A percentile compares a stretch with the other conserved stretches of the same genome.
Evolutionary conservation across 2,797 vertebrate species (phyloP).

Genomic region (Ambastaia sidthimunki): DNA sequence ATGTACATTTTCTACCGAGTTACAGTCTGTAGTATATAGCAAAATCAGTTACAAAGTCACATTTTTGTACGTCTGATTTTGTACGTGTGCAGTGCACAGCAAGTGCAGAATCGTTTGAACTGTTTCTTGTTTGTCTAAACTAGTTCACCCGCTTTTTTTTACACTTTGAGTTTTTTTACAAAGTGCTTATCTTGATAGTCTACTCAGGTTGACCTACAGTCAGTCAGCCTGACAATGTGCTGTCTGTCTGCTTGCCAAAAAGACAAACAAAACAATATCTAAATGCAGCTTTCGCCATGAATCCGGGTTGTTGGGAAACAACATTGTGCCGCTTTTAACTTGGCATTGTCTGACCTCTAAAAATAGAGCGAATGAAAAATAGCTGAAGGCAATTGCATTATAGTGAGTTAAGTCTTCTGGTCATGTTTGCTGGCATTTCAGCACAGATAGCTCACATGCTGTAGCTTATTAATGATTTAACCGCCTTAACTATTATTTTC

Average conservation of each 20-base stretch:
- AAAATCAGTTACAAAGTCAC: neutral
- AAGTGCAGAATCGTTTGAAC: too few relatives aligned
- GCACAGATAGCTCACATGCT: neutral
- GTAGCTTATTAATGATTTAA: constrained; percentile 25
- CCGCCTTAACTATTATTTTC: constrained; percentile 9
- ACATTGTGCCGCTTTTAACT: constrained; percentile 34
- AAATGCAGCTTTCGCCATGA: constrained; percentile 14
- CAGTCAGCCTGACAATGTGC: neutral
- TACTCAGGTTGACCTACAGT: neutral
- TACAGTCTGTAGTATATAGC: neutral
- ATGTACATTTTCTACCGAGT: neutral
- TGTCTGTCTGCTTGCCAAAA: constrained; percentile 23
- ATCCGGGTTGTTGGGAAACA: constrained; percentile 7
- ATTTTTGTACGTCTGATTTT: too few relatives aligned
- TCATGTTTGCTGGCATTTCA: neutral
- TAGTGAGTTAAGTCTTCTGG: neutral
- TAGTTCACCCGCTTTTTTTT: neutral
- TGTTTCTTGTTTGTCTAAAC: neutral
- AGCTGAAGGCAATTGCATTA: neutral
- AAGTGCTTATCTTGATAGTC: neutral
- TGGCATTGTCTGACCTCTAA: constrained; percentile 48
- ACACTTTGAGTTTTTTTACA: neutral
- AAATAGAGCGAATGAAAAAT: constrained; percentile 31
- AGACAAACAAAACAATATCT: constrained; percentile 28
- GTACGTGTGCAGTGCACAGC: too few relatives aligned